These are phyloP conservation scores for Oriolus oriolus DNA, from an alignment of 2,113 vertebrate genomes.

Conservation along the genomic window DNA sequence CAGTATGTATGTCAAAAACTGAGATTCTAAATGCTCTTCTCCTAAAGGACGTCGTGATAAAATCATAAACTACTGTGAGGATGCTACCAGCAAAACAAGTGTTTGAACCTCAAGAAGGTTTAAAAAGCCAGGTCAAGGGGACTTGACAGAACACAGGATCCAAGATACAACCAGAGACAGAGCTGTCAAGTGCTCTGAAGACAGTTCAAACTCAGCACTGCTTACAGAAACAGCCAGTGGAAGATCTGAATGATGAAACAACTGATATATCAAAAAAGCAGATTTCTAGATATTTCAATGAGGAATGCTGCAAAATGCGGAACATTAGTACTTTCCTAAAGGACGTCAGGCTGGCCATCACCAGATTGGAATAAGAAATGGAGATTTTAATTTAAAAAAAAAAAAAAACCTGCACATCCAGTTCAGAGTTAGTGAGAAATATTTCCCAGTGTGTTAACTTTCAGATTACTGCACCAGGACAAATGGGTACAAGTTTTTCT, in stretches of 20 bases:
- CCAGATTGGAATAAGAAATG: background rate
- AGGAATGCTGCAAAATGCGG: background rate
- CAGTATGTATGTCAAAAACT: background rate
- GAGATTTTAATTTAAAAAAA: background rate
- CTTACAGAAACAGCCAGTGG: background rate
- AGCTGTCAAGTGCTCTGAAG: slow-evolving; percentile 35
- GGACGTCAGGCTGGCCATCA: background rate
- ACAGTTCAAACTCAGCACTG: background rate
- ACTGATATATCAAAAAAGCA: background rate
- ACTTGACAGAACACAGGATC: slow-evolving; percentile 27
- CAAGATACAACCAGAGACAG: slow-evolving; percentile 6
- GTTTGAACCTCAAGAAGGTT: background rate
- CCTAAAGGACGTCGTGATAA: background rate
- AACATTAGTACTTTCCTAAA: background rate
- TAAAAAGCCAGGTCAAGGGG: slow-evolving; percentile 33
- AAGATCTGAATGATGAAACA: background rate
- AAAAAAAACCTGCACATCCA: background rate
- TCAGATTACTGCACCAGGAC: slow-evolving; percentile 19
- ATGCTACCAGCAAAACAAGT: background rate
- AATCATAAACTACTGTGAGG: background rate
- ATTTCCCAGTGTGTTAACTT: slow-evolving; percentile 21
- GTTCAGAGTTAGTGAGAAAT: background rate
- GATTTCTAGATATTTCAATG: background rate
- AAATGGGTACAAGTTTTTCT: slow-evolving; percentile 17
- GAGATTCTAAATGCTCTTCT: background rate